Evolutionary conservation across 2,113 vertebrate species (phyloP).

Genomic region (Galemys pyrenaicus): DNA sequence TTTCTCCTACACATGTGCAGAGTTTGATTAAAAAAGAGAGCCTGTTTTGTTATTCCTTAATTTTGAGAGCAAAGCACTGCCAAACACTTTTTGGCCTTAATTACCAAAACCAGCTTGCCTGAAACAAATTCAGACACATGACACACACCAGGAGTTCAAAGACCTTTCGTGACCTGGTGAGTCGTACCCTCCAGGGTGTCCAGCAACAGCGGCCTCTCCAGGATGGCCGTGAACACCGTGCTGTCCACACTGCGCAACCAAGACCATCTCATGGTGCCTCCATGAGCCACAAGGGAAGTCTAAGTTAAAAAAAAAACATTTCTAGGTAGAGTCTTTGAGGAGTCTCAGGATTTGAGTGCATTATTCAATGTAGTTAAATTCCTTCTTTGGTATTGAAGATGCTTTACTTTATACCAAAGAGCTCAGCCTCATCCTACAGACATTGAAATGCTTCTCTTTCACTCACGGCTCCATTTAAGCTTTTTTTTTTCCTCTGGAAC

Average conservation of each 20-base stretch:
- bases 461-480: conserved; percentile 65
- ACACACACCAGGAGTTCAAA: neutral
- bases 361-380: conserved; percentile 76
- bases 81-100: neutral
- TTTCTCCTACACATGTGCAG: neutral
- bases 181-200: neutral
- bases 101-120: neutral
- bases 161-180: neutral
- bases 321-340: conserved; percentile 68
- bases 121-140: neutral
- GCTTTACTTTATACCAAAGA: conserved; percentile 72
- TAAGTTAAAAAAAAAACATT: conserved; percentile 50
- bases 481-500: conserved; percentile 53
- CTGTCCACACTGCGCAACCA: too few species aligned
- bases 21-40: neutral
- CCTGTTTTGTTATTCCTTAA: neutral
- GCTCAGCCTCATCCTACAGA: conserved; percentile 69
- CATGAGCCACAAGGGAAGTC: conserved; percentile 59
- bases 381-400: conserved; percentile 70
- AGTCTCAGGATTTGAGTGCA: conserved; percentile 71
- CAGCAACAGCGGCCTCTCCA: too few species aligned
- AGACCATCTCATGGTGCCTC: neutral
- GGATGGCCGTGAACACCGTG: too few species aligned
- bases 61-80: neutral
- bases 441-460: conserved; percentile 74